Evolutionary conservation across 1,140 invertebrate species (phyloP), one percentile per base, ranked within the genome.

Genomic region (Coelopa frigida): DNA sequence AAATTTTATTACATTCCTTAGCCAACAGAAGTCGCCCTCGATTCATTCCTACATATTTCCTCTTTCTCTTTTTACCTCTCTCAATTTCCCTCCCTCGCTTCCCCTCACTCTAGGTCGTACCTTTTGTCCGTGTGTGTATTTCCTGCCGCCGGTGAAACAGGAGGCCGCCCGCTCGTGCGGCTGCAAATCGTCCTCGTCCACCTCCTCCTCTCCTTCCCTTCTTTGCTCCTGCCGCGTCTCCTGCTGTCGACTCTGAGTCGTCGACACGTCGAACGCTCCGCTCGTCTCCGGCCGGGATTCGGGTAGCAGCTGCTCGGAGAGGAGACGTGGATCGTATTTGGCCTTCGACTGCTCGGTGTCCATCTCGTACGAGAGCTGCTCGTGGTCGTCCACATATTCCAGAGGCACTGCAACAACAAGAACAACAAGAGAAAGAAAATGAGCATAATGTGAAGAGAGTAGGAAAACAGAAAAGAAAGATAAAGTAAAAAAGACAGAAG

Each of bases 91-190:
- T n/a, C n/a, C n/a, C n/a, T n/a, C n/a, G n/a, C n/a, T n/a, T n/a
- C n/a, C n/a, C n/a, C n/a, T n/a, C n/a, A n/a, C n/a, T n/a, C n/a
- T n/a, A n/a, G n/a, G n/a, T n/a, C 15, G 21, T 49, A 67, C 63
- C 63, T 67, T 67, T 52, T 67, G 63, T 41, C 63, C 63, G 48
- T 67, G 63, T 47, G 63, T 63, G 48, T 67, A 67, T 48, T 57
- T 67, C 48, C 56, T 59, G 40, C 60, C 60, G 52, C 58, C 58
- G 44, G 57, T 61, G 44, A 57, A 57, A 50, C 63, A 67, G n/a
- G 63, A 54, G 31, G 63, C 63, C 31, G 63, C 62, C 22, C 63
- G 41, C 31, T 63, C 61, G 47, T 63, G 63, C 41, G 63, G 61
- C 50, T 66, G 58, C 48, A 66, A 53, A 48, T 66, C 58, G 40